Percentiles rank a stretch among this genome's conserved stretches.
These are phyloP conservation scores for Parauchenoglanis ngamensis DNA, from an alignment of 2,797 vertebrate species.

Conservation along the genomic window DNA sequence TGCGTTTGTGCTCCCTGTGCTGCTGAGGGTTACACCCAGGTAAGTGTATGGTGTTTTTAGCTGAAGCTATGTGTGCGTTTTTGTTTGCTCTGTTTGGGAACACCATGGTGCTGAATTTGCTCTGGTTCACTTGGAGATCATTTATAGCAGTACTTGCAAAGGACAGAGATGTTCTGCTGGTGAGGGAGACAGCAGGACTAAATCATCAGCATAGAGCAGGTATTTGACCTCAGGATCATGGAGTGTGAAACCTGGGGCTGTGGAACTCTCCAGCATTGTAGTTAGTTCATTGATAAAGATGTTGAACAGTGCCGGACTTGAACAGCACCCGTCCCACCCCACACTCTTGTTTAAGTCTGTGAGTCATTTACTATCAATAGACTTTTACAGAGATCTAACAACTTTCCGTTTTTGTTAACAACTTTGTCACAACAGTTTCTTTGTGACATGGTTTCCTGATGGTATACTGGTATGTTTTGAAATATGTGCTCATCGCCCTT, in stretches of 20 bases:
- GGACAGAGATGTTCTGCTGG: background rate
- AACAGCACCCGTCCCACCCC: background rate
- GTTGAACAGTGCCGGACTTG: background rate
- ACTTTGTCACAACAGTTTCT: background rate
- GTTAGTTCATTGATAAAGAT: background rate
- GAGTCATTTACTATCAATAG: background rate
- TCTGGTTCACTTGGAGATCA: background rate
- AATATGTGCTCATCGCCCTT: background rate
- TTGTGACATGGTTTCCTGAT: background rate
- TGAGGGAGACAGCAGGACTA: background rate
- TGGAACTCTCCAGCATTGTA: background rate
- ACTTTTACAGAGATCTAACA: background rate
- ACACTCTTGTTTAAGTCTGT: background rate
- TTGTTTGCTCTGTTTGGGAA: background rate
- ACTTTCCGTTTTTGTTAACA: background rate
- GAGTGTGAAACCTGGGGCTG: background rate
- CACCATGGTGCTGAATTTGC: background rate
- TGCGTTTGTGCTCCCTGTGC: background rate
- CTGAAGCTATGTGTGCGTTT: background rate
- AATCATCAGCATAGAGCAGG: background rate
- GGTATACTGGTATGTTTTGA: background rate
- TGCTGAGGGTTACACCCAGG: background rate
- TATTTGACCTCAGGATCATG: background rate
- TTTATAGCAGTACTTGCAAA: background rate
- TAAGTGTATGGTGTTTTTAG: background rate